A percentile compares a stretch with the other conserved stretches of the same genome.
Conservation (phyloP, 2,888 invertebrate genomes). For the Mesodorylaimus sp. region DNA sequence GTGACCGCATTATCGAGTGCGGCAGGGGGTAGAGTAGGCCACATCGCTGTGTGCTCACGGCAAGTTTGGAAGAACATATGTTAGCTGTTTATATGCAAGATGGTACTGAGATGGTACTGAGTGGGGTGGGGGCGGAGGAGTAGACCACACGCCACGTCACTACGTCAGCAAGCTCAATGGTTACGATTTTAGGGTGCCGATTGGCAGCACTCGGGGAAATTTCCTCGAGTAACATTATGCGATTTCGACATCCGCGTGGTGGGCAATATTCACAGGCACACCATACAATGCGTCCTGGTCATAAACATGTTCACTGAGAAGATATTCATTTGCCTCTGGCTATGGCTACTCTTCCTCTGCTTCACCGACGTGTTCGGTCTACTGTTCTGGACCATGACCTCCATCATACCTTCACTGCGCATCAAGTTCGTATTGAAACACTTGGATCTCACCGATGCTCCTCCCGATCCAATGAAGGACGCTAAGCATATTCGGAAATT, state of each 20-base stretch:
- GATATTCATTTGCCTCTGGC: slow-evolving; percentile 29
- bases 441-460: slow-evolving; percentile 14
- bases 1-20: too few relatives aligned
- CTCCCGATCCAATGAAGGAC: slow-evolving; percentile 5
- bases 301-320: slow-evolving; percentile 29
- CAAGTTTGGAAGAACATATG: too few relatives aligned
- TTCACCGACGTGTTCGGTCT: slow-evolving; percentile 23
- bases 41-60: too few relatives aligned
- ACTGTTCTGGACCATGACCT: slow-evolving; percentile 23
- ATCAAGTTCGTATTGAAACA: slow-evolving; percentile 16
- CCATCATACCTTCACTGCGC: slow-evolving; percentile 12
- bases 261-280: slow-evolving; percentile 28
- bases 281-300: slow-evolving; percentile 24
- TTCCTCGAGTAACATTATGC: slow-evolving; percentile 32
- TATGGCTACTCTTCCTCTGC: slow-evolving; percentile 29
- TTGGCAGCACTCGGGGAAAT: slow-evolving; percentile 29
- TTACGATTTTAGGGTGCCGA: slow-evolving; percentile 19
- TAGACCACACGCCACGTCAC: too few relatives aligned
- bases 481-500: slow-evolving; percentile 16
- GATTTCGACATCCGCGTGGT: slow-evolving; percentile 30
- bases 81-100: too few relatives aligned
- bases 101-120: too few relatives aligned
- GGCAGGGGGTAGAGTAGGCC: too few relatives aligned
- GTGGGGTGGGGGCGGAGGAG: too few relatives aligned
- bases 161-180: too few relatives aligned